Conservation (phyloP, 2,888 invertebrate genomes). For the Amaurobius ferox region DNA sequence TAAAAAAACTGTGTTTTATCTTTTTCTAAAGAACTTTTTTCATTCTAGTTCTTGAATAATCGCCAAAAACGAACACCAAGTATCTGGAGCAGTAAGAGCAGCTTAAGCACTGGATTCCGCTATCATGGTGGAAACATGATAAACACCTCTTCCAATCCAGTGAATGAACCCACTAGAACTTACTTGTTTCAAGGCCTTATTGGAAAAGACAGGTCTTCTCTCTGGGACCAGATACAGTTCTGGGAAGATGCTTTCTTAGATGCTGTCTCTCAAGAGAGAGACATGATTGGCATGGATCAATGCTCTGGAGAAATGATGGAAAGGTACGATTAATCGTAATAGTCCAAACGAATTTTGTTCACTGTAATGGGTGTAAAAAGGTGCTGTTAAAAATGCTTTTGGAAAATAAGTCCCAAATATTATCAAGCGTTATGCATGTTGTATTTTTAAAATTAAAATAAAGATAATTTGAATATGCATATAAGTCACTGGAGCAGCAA, state of each 20-base stretch:
- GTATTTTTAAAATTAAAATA: too few species aligned
- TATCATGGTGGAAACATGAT: slow-evolving; percentile 91
- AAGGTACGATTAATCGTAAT: slow-evolving; percentile 80
- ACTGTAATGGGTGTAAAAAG: too few species aligned
- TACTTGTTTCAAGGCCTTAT: slow-evolving; percentile 89
- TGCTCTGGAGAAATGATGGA: slow-evolving; percentile 99
- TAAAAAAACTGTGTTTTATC: too few species aligned
- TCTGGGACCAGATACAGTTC: slow-evolving; percentile 99
- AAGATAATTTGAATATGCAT: too few species aligned
- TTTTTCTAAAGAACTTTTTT: too few species aligned
- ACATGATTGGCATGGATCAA: slow-evolving; percentile 99
- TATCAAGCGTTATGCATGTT: too few species aligned
- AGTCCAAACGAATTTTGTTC: too few species aligned
- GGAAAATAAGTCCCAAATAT: too few species aligned
- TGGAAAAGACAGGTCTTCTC: slow-evolving; percentile 77
- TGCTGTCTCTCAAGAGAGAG: slow-evolving; percentile 96
- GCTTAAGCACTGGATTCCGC: slow-evolving; percentile 89
- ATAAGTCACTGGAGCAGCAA: too few species aligned
- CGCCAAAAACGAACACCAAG: slow-evolving; percentile 87
- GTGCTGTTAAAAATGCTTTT: too few species aligned
- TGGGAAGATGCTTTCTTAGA: slow-evolving; percentile 99
- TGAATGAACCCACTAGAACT: slow-evolving; percentile 91
- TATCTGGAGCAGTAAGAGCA: slow-evolving; percentile 94
- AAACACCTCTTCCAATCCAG: slow-evolving; percentile 88
- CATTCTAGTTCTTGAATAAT: slow-evolving; percentile 82